These are phyloP conservation scores for Pantherophis vulpinus DNA, from an alignment of 2,797 vertebrate genomes.

Conservation along the genomic window DNA sequence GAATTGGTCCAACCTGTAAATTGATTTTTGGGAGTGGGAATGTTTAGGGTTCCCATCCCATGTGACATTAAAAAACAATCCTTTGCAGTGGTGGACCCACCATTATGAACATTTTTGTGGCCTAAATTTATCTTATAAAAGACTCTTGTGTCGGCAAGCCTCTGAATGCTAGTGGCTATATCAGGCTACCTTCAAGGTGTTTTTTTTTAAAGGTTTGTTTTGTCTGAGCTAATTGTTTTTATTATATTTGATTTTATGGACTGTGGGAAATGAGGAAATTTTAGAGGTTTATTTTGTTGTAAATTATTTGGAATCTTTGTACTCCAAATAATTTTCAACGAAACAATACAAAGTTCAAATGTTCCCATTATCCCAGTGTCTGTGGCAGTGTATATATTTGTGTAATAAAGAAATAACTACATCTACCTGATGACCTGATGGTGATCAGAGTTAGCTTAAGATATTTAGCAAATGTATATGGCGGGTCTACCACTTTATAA, in stretches of 20 bases:
- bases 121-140: background rate
- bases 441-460: background rate
- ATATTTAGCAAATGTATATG: too few species aligned
- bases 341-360: background rate
- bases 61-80: background rate
- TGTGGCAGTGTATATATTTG: background rate
- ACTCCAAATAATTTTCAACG: background rate
- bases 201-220: background rate
- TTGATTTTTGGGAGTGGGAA: background rate
- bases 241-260: background rate
- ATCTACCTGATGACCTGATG: background rate
- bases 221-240: background rate
- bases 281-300: background rate
- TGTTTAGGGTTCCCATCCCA: background rate
- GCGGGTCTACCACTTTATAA: background rate
- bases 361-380: background rate
- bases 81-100: background rate
- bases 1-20: background rate
- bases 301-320: background rate
- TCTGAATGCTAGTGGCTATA: background rate
- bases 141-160: background rate
- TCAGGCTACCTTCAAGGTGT: background rate
- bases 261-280: background rate
- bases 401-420: background rate
- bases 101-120: background rate